Evolutionary conservation across 2,797 vertebrate species (phyloP).

Genomic region (Pampus argenteus): DNA sequence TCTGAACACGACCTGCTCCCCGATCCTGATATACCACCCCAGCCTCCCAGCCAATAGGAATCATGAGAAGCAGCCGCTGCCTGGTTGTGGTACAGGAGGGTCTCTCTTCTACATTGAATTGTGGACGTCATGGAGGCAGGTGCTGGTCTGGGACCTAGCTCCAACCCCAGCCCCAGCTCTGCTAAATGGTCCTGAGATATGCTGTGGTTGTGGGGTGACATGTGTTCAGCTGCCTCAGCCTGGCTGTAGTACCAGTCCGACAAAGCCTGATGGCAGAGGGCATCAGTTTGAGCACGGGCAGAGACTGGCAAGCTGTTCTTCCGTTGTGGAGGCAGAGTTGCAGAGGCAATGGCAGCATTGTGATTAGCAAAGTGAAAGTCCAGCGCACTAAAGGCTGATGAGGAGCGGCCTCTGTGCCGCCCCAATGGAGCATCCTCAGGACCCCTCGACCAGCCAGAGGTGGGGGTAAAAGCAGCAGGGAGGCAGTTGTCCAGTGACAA

Average conservation of each 20-base stretch:
- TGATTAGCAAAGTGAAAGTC: slow-evolving; percentile 87
- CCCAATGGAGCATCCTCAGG: slow-evolving; percentile 28
- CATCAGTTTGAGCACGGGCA: slow-evolving; percentile 67
- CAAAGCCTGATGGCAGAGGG: slow-evolving; percentile 90
- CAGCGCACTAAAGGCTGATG: slow-evolving; percentile 72
- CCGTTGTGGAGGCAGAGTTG: slow-evolving; percentile 66
- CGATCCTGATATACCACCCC: slow-evolving; percentile 42
- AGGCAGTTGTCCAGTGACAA: slow-evolving; percentile 75
- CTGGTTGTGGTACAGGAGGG: slow-evolving; percentile 83
- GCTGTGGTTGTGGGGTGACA: slow-evolving; percentile 87
- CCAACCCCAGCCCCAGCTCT: slow-evolving; percentile 68
- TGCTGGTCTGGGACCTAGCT: slow-evolving; percentile 44
- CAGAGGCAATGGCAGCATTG: slow-evolving; percentile 84
- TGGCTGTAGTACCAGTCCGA: slow-evolving; percentile 94
- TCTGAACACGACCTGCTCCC: slow-evolving; percentile 85
- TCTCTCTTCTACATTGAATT: slow-evolving; percentile 76
- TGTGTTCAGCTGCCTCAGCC: slow-evolving; percentile 79
- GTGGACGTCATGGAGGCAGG: slow-evolving; percentile 71
- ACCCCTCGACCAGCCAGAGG: slow-evolving; percentile 52
- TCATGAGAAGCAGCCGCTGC: slow-evolving; percentile 74
- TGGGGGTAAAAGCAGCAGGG: slow-evolving; percentile 38
- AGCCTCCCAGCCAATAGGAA: slow-evolving; percentile 67
- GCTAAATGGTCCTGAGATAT: slow-evolving; percentile 90
- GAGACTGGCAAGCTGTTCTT: slow-evolving; percentile 64
- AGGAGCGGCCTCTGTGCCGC: slow-evolving; percentile 61